Percentiles rank a stretch among this genome's conserved stretches.
These are phyloP conservation scores for Caenorhabditis uteleia DNA, from an alignment of 2,888 invertebrate genomes.

Conservation along the genomic window DNA sequence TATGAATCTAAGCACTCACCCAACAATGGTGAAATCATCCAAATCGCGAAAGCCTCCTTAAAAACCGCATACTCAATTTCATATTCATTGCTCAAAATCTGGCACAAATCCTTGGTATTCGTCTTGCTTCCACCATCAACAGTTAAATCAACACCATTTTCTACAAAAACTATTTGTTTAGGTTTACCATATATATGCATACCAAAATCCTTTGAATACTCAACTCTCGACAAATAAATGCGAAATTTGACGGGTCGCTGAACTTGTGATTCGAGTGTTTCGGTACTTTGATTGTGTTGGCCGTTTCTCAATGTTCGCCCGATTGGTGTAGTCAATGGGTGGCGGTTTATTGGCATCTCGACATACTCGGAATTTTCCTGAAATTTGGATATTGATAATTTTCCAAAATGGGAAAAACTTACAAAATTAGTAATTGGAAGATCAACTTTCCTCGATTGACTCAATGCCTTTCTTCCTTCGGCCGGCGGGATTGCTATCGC, in stretches of 20 bases:
- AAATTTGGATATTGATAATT: no score
- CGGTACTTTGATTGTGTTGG: neutral
- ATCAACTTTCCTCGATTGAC: no score
- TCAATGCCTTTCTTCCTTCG: no score
- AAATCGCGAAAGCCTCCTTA: constrained; percentile 26
- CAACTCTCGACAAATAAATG: constrained; percentile 18
- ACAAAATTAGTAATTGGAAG: no score
- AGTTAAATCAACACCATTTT: constrained; percentile 20
- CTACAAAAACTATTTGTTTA: constrained; percentile 2
- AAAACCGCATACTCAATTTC: constrained; percentile 12
- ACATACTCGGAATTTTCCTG: no score
- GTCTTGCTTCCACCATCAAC: constrained; percentile 26
- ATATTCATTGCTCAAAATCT: constrained; percentile 10
- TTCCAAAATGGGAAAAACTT: no score
- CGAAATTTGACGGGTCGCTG: constrained; percentile 15
- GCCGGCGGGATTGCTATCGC: no score
- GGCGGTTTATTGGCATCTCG: no score
- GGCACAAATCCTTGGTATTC: constrained; percentile 7
- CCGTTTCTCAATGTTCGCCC: neutral
- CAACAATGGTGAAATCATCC: constrained; percentile 34
- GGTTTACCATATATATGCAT: neutral
- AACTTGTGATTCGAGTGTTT: neutral
- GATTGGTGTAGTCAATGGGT: neutral
- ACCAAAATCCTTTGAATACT: neutral
- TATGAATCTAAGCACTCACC: no score